A percentile compares a stretch with the other conserved stretches of the same genome.
These are phyloP conservation scores for Sipha maydis DNA, from an alignment of 2,888 invertebrate genomes.

Conservation along the genomic window DNA sequence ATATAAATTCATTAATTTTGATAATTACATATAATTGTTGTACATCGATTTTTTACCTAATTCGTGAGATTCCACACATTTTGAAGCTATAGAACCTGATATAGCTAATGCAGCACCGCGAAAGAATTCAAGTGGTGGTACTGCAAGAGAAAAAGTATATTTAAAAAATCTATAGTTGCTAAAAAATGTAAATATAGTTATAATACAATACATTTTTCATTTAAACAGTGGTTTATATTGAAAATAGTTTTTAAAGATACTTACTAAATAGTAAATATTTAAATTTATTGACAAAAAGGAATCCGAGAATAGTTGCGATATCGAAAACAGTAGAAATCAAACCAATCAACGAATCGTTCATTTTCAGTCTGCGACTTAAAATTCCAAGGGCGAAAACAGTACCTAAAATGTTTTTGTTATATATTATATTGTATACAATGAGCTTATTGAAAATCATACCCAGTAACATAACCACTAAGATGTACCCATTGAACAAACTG, in stretches of 20 bases:
- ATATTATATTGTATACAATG: neutral
- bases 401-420: conserved; percentile 4
- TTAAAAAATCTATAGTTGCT: too few relatives aligned
- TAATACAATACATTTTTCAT: too few relatives aligned
- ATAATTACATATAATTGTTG: neutral
- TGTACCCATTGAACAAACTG: conserved; percentile 44
- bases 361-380: conserved; percentile 42
- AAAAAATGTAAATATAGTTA: too few relatives aligned
- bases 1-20: neutral
- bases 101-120: conserved; percentile 61
- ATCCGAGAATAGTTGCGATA: conserved; percentile 38
- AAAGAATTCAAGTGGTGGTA: conserved; percentile 61
- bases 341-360: conserved; percentile 57
- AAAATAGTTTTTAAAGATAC: conserved; percentile 3
- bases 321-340: conserved; percentile 55
- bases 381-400: conserved; percentile 50
- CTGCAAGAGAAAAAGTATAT: conserved; percentile 40
- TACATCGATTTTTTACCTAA: conserved; percentile 48
- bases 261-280: conserved; percentile 56
- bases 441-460: conserved; percentile 20
- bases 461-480: conserved; percentile 18
- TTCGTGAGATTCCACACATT: conserved; percentile 62
- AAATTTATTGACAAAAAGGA: conserved; percentile 29
- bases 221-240: neutral
- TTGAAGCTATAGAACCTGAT: conserved; percentile 59